Evolutionary conservation across 2,888 invertebrate species (phyloP).

Genomic region (Habrosyne pyritoides): DNA sequence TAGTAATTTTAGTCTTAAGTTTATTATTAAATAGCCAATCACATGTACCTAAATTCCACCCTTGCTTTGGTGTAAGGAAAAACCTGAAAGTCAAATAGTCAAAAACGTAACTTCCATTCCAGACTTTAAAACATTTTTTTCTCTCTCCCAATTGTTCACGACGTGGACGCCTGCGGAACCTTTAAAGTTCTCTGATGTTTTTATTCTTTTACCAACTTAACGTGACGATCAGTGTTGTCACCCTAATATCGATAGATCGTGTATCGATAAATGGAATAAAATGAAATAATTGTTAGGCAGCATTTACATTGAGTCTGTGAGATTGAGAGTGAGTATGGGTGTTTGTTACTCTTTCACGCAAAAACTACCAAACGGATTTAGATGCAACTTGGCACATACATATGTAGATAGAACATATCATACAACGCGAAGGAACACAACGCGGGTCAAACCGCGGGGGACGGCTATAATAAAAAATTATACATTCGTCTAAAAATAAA

Average conservation of each 20-base stretch:
- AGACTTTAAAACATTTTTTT: slow-evolving; percentile 16
- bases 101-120: slow-evolving; percentile 24
- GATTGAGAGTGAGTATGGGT: too few species aligned
- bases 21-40: not conserved
- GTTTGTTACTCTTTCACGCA: too few species aligned
- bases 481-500: too few species aligned
- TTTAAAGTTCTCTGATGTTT: slow-evolving; percentile 25
- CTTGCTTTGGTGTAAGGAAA: slow-evolving; percentile 6
- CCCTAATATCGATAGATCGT: not conserved
- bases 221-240: not conserved
- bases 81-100: slow-evolving; percentile 18
- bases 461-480: too few species aligned
- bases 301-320: too few species aligned
- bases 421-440: too few species aligned
- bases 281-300: not conserved
- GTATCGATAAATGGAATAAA: not conserved
- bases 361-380: too few species aligned
- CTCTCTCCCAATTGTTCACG: slow-evolving; percentile 29
- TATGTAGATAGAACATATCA: too few species aligned
- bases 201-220: slow-evolving; percentile 24
- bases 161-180: slow-evolving; percentile 20
- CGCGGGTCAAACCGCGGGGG: too few species aligned
- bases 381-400: too few species aligned
- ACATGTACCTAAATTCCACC: not conserved
- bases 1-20: not conserved